Evolutionary conservation across 2,797 vertebrate species (phyloP).

Genomic region (Microctenopoma steveboyesi): DNA sequence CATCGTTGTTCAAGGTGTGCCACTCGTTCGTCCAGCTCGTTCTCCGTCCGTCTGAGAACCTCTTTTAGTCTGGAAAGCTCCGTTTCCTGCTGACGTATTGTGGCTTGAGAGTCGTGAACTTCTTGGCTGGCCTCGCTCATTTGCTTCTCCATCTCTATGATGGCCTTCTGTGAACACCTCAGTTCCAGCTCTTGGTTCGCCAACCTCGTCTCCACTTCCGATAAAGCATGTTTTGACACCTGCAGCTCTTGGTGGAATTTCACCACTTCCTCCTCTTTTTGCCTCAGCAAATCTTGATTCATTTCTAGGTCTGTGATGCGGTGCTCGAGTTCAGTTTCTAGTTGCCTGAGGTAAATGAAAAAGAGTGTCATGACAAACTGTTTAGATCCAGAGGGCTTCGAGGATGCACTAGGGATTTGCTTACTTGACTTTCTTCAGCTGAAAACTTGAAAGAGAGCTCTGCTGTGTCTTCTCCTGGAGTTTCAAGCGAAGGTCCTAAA

Average conservation of each 20-base stretch:
- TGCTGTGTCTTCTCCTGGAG: constrained; percentile 67
- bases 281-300: constrained; percentile 48
- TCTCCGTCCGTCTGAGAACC: constrained; percentile 83
- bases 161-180: constrained; percentile 67
- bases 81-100: constrained; percentile 84
- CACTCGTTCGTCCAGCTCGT: constrained; percentile 82
- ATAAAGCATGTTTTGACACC: constrained; percentile 77
- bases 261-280: constrained; percentile 76
- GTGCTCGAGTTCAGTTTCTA: constrained; percentile 76
- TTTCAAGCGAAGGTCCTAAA: constrained; percentile 78
- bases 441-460: constrained; percentile 40
- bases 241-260: constrained; percentile 71
- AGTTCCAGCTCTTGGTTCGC: constrained; percentile 81
- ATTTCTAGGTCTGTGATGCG: constrained; percentile 63
- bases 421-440: constrained; percentile 74
- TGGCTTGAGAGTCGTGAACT: constrained; percentile 77
- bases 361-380: constrained; percentile 2
- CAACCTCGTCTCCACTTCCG: constrained; percentile 75
- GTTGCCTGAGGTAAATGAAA: constrained; percentile 73
- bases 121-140: constrained; percentile 78
- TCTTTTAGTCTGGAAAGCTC: constrained; percentile 84
- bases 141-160: constrained; percentile 79
- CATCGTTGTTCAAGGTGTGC: constrained; percentile 85
- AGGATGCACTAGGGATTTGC: neutral
- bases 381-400: neutral